A percentile compares a stretch with the other conserved stretches of the same genome.
Evolutionary conservation across 2,113 vertebrate genomes (phyloP).

Genomic region (Cryptoleucopteryx plumbea): DNA sequence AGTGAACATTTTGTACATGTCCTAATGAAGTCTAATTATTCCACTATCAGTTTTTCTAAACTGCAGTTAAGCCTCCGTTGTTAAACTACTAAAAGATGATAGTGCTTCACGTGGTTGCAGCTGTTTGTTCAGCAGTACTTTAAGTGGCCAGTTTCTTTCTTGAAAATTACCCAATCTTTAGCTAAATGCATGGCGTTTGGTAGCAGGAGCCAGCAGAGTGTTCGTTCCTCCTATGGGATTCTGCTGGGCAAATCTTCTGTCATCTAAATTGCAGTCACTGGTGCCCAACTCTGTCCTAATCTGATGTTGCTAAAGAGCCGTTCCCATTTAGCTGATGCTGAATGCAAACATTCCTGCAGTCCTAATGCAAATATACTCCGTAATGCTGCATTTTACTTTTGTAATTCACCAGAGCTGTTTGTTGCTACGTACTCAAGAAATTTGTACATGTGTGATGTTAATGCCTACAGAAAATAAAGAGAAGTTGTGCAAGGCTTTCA

Average conservation of each 20-base stretch:
- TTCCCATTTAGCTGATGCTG: conserved; percentile 44
- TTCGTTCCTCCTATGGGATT: neutral
- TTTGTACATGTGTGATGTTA: neutral
- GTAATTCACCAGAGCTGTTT: neutral
- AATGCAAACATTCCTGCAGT: conserved; percentile 35
- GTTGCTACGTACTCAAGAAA: neutral
- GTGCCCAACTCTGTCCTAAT: neutral
- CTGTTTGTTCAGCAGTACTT: neutral
- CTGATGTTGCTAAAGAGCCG: conserved; percentile 8
- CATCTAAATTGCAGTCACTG: neutral
- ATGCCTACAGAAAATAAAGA: neutral
- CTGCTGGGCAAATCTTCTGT: conserved; percentile 6
- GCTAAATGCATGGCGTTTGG: neutral
- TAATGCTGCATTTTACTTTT: neutral
- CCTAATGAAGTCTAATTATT: neutral
- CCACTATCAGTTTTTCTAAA: neutral
- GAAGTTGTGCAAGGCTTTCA: neutral
- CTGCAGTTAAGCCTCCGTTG: neutral
- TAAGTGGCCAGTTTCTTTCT: neutral
- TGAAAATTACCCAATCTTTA: neutral
- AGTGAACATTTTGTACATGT: neutral
- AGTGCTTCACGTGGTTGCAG: neutral
- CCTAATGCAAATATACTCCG: neutral
- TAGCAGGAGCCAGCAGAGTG: neutral
- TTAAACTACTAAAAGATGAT: neutral